Base-by-base conservation (phyloP, 2,113 vertebrate genomes). In the Hucho hucho region DNA sequence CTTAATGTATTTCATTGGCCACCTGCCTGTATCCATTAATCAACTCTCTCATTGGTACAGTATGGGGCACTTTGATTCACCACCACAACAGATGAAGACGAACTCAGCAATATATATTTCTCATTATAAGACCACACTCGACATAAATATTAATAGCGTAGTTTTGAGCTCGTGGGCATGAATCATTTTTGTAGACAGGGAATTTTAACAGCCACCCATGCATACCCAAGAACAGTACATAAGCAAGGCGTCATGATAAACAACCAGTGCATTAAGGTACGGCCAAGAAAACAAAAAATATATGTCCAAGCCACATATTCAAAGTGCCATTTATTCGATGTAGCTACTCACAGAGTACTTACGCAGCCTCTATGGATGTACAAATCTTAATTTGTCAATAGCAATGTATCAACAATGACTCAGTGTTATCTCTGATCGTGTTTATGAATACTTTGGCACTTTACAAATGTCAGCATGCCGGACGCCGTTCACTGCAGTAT, bases 61-160 rank as follows among this genome's bases (percentile, higher is more conserved):
- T 47, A 26, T 68, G 49, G 85, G 76, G 79, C 85, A 76, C 86
- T 86, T 87, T 90, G 87, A 89, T 89, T 87, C 90, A 88, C 84
- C 84, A 84, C 82, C 72, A 88, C 91, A 90, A 92, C 87, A 88
- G 90, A 92, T 90, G 89, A 92, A 91, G 86, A 92, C 90, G 88
- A 92, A 91, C 89, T 89, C 84, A 78, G 89, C 89, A 89, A 92
- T 92, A 90, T 91, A 92, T 91, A 93, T 93, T 92, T 90, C 90
- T 91, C 92, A 91, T 92, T 89, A 90, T 92, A 93, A 92, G 87
- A 90, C 89, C 91, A 89, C 83, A 85, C 86, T 86, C 87, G 1
- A 77, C 88, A 92, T 92, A 90, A 93, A 93, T 92, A 92, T 92
- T 92, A 90, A 92, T 92, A 79, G 89, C 86, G 80, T 90, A 86